phyloP scores from a whole-genome alignment of 2,888 invertebrate species.

The Pardosa pseudoannulata region DNA sequence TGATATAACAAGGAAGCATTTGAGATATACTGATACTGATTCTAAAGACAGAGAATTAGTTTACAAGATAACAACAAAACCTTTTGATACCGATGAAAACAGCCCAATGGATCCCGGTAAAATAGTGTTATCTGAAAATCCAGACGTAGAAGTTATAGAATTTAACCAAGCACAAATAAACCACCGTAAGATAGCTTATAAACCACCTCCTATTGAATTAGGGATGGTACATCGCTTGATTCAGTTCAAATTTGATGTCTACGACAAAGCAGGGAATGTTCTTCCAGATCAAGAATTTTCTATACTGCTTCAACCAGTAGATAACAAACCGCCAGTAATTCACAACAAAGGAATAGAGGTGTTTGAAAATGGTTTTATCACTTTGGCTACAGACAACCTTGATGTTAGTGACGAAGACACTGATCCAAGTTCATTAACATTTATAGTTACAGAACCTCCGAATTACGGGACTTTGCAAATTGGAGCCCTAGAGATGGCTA shows the following conservation, averaged over 20 bases:
- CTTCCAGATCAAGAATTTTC: constrained; percentile 76
- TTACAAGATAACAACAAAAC: constrained; percentile 75
- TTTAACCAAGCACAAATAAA: constrained; percentile 78
- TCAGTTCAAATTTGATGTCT: constrained; percentile 77
- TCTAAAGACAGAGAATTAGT: constrained; percentile 76
- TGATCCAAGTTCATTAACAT: constrained; percentile 74
- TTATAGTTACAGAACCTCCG: constrained; percentile 76
- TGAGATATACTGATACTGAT: constrained; percentile 76
- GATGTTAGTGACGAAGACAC: constrained; percentile 77
- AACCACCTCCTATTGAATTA: constrained; percentile 76
- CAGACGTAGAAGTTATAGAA: constrained; percentile 74
- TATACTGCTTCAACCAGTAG: constrained; percentile 77
- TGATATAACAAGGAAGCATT: constrained; percentile 75
- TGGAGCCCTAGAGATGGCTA: constrained; percentile 74
- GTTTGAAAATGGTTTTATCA: constrained; percentile 76
- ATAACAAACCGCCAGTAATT: constrained; percentile 77
- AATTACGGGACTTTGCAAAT: constrained; percentile 76
- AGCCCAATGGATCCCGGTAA: constrained; percentile 76
- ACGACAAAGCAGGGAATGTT: constrained; percentile 77
- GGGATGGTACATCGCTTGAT: constrained; percentile 77
- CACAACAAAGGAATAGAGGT: constrained; percentile 76
- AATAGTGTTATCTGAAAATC: constrained; percentile 76
- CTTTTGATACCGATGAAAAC: constrained; percentile 76
- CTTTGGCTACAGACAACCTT: constrained; percentile 76
- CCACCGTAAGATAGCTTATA: constrained; percentile 77